Evolutionary conservation across 2,113 vertebrate species (phyloP).

Genomic region (Oenanthe oenanthe): DNA sequence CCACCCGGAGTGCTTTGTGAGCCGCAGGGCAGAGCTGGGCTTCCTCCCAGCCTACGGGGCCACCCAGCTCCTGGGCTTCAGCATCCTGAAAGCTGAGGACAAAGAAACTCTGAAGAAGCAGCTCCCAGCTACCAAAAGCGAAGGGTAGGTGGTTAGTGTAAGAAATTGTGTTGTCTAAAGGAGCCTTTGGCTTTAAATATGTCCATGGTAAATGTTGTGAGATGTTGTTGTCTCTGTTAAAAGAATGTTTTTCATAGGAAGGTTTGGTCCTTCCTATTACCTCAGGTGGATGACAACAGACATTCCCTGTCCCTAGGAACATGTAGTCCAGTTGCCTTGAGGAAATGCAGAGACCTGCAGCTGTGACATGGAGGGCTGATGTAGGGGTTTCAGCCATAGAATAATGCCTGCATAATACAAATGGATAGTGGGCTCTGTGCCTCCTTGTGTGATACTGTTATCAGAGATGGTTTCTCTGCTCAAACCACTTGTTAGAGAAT

Average conservation of each 20-base stretch:
- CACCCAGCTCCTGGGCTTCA: conserved; percentile 90
- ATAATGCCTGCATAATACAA: not conserved
- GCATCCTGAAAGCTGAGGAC: conserved; percentile 83
- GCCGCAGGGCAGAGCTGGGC: conserved; percentile 84
- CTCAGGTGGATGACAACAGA: not conserved
- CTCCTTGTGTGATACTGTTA: not conserved
- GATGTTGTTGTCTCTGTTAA: not conserved
- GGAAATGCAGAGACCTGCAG: not conserved
- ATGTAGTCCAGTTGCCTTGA: not conserved
- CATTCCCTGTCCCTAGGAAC: not conserved
- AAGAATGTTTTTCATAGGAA: not conserved
- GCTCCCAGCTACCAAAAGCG: conserved; percentile 85
- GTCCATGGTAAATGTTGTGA: not conserved
- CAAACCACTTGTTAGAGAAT: not conserved
- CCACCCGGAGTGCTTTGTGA: conserved; percentile 91
- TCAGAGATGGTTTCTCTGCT: not conserved
- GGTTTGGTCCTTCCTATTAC: not conserved
- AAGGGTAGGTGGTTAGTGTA: conserved; percentile 76
- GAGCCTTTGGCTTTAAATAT: not conserved
- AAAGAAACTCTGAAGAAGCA: conserved; percentile 88
- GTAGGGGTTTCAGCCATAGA: not conserved
- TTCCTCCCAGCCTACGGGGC: conserved; percentile 86
- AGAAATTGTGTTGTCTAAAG: not conserved
- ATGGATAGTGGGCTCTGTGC: not conserved
- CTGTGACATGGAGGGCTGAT: not conserved